phyloP scores from a whole-genome alignment of 2,113 vertebrate genomes.

The Microcebus murinus region DNA sequence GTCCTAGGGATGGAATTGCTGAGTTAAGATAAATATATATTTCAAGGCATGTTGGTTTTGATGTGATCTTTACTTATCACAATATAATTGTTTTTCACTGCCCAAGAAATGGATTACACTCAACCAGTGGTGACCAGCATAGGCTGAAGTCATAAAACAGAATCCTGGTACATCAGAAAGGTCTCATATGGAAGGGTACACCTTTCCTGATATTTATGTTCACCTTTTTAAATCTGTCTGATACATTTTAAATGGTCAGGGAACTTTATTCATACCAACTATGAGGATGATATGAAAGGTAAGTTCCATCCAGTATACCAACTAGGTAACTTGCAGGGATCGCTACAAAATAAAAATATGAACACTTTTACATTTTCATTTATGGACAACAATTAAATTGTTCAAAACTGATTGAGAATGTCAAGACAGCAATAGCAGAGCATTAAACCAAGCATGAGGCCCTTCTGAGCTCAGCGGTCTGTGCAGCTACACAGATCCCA shows the following conservation, averaged over 20 bases:
- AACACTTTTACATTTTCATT: background rate
- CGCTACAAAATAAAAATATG: background rate
- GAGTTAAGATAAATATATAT: background rate
- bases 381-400: background rate
- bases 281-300: background rate
- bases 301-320: background rate
- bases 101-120: background rate
- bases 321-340: background rate
- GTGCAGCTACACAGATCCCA: background rate
- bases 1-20: background rate
- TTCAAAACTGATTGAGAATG: background rate
- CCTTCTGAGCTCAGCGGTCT: background rate
- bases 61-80: background rate
- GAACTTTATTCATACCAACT: background rate
- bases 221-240: background rate
- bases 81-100: constrained; percentile 11
- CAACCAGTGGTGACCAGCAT: background rate
- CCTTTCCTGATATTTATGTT: background rate
- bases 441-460: background rate
- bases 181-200: background rate
- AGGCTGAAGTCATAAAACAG: background rate
- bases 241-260: background rate
- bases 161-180: background rate
- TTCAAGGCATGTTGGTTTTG: background rate
- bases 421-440: background rate